These are phyloP conservation scores for Oasisia sp. DNA, from an alignment of 2,888 invertebrate species.

Conservation along the genomic window DNA sequence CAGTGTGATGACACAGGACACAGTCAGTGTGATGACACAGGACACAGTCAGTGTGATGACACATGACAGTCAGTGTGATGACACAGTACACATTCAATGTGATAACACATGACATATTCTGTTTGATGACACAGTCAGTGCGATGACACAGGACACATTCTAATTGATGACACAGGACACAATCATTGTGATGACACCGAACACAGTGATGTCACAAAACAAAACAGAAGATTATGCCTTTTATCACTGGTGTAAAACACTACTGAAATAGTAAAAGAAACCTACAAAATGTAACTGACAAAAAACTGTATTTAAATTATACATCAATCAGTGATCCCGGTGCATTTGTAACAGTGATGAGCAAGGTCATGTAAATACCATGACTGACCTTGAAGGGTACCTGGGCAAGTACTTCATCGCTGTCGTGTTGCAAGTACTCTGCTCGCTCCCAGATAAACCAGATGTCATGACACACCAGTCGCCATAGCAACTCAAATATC, in stretches of 20 bases:
- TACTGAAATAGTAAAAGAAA: not conserved
- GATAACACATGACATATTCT: no score
- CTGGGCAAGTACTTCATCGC: conserved; percentile 56
- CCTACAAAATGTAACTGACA: not conserved
- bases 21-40: not conserved
- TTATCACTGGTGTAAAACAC: not conserved
- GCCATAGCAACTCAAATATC: conserved; percentile 64
- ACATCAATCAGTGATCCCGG: not conserved
- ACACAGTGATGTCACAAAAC: no score
- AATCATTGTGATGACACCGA: no score
- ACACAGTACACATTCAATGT: no score
- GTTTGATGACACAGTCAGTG: no score
- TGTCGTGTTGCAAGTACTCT: conserved; percentile 60
- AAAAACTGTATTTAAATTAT: no score
- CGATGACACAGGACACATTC: no score
- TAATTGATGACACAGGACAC: no score
- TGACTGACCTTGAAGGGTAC: conserved; percentile 58
- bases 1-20: not conserved
- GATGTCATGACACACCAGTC: conserved; percentile 62
- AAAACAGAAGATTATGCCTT: not conserved
- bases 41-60: not conserved
- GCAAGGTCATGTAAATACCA: not conserved
- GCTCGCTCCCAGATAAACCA: conserved; percentile 65
- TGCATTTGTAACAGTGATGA: not conserved
- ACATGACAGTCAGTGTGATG: no score